Conservation (phyloP, 2,797 vertebrate genomes). For the Heterohyrax brucei region DNA sequence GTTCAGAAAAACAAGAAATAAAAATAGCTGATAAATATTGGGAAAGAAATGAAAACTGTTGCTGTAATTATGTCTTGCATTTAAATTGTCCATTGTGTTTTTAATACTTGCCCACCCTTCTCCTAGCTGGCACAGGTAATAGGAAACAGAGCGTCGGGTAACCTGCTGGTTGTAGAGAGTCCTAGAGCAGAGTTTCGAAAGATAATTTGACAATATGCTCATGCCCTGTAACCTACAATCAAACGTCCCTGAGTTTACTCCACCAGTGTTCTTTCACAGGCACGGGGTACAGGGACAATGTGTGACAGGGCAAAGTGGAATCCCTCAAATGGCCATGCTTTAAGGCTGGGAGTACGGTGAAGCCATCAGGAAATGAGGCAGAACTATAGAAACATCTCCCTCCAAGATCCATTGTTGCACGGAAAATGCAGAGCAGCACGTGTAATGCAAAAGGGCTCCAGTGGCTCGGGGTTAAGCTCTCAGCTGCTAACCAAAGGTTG, state of each 20-base stretch:
- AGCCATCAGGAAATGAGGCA: rapidly evolving
- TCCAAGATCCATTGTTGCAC: not conserved
- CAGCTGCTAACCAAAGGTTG: too few species aligned
- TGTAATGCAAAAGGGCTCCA: not conserved
- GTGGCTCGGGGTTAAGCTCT: too few species aligned
- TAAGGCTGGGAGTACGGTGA: too few species aligned
- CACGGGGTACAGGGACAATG: too few species aligned
- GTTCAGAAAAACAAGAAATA: not conserved
- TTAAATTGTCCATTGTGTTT: not conserved
- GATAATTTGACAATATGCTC: too few species aligned
- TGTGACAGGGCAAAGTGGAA: too few species aligned
- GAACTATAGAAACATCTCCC: not conserved
- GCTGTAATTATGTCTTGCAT: not conserved
- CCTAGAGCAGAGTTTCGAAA: not conserved
- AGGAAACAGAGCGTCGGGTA: not conserved
- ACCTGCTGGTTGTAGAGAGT: rapidly evolving
- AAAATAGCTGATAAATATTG: not conserved
- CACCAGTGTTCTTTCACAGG: not conserved
- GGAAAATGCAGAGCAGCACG: not conserved
- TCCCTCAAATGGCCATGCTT: not conserved
- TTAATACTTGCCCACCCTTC: not conserved
- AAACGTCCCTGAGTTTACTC: too few species aligned
- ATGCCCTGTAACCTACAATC: not conserved
- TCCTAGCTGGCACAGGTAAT: not conserved
- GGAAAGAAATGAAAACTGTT: not conserved